Conservation (phyloP, 2,888 invertebrate species). For the Tholera decimalis region DNA sequence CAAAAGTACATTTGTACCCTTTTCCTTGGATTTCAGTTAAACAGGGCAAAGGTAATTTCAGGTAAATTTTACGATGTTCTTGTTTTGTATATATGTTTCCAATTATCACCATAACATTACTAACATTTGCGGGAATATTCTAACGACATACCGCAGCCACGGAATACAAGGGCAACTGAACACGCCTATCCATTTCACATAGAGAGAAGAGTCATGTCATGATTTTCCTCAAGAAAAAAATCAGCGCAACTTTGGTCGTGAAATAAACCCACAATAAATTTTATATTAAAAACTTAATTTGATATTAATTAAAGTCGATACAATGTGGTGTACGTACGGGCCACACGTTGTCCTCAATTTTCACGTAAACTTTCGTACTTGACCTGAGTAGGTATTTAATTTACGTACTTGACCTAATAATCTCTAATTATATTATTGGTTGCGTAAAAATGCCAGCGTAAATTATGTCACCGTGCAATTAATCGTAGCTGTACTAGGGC, state of each 20-base stretch:
- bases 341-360: slow-evolving; percentile 18
- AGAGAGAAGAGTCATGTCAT: too few relatives aligned
- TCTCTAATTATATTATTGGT: slow-evolving; percentile 44
- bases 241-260: too few relatives aligned
- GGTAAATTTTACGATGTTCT: background rate
- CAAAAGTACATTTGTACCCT: background rate
- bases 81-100: background rate
- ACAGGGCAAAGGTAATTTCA: background rate
- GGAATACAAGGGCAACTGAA: too few relatives aligned
- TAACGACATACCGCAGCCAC: too few relatives aligned
- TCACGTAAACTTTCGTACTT: slow-evolving; percentile 13
- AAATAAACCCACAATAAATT: background rate
- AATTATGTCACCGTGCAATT: slow-evolving; percentile 48
- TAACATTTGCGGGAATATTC: too few relatives aligned
- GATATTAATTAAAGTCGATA: too few relatives aligned
- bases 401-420: slow-evolving; percentile 55
- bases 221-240: too few relatives aligned
- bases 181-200: too few relatives aligned
- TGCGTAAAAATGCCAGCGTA: slow-evolving; percentile 24
- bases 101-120: background rate
- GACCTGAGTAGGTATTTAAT: slow-evolving; percentile 9
- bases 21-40: slow-evolving; percentile 1
- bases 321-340: slow-evolving; percentile 1
- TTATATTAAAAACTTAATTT: background rate
- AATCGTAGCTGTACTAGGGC: slow-evolving; percentile 12